Evolutionary conservation across 2,113 vertebrate species (phyloP), one percentile per base, ranked within the genome.

Genomic region (Rhegmatorhina hoffmannsi): DNA sequence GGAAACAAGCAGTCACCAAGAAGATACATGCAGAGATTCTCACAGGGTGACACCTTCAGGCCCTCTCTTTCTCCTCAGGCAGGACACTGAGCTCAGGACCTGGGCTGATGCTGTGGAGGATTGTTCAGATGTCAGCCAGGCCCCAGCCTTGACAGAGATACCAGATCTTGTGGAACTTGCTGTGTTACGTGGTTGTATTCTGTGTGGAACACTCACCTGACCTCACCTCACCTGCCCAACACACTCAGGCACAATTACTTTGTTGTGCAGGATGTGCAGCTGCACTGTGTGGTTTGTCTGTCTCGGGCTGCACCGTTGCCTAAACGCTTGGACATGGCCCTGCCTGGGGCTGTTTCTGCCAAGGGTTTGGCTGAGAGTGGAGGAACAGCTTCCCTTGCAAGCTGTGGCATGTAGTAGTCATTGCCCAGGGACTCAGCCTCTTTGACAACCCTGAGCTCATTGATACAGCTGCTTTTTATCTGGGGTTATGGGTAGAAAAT

Each of bases 241-340:
- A 3, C 1, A 1, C 60, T 62, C 53, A 17, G 26, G 23, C 33
- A 38, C 24, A 7, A 11, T 1, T 3, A 28, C 43, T 44, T 25
- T 0, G 0, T 11, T 56, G 8, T 18, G n/a, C 0, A 4, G 64
- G 34, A 43, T 0, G 1, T n/a, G 19, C 1, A 1, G 49, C 49
- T 56, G 26, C 50, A 36, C 23, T 1, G 0, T 14, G 6, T 21
- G 16, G 16, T 66, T 59, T 77, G 64, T 53, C 43, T 29, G 11
- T 31, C 70, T 46, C 40, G 5, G 19, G 20, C 11, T 13, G 38
- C 28, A 13, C 33, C 0, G 0, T 44, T 47, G n/a, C 60, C 38
- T 53, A n/a, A 46, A 80, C 36, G 24, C 34, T 33, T 49, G 46
- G 31, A 28, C 19, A 9, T 64, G 34, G n/a, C 38, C 33, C 26